phyloP scores from a whole-genome alignment of 2,113 vertebrate genomes.

The Pangasianodon gigas region DNA sequence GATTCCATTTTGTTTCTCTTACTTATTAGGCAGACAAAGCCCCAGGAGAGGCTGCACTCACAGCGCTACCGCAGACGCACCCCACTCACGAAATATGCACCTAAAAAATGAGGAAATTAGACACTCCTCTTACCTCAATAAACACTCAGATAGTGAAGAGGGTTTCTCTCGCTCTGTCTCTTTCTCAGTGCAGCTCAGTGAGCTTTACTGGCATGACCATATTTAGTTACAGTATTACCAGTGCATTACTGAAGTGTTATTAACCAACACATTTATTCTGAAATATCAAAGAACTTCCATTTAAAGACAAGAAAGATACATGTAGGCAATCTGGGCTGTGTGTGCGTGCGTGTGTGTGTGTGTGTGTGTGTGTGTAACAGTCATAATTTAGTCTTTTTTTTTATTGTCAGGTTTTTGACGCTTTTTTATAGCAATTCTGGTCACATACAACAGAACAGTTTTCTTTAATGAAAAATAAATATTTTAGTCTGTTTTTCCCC shows the following conservation, averaged over 20 bases:
- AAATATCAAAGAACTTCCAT: conserved; percentile 15
- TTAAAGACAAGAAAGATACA: not conserved
- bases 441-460: not conserved
- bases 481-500: not conserved
- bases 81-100: conserved; percentile 18
- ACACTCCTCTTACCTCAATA: conserved; percentile 13
- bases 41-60: conserved; percentile 43
- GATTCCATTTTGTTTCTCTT: conserved; percentile 51
- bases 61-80: conserved; percentile 24
- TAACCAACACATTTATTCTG: not conserved
- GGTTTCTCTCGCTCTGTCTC: not conserved
- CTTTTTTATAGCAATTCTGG: not conserved
- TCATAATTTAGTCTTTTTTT: conserved; percentile 4
- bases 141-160: conserved; percentile 18
- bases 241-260: conserved; percentile 5
- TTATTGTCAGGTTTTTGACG: not conserved
- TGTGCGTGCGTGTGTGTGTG: not conserved
- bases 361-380: not conserved
- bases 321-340: not conserved
- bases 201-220: conserved; percentile 8
- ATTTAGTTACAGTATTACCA: conserved; percentile 26
- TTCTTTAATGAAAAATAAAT: not conserved
- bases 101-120: conserved; percentile 12
- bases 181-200: not conserved
- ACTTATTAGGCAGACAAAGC: conserved; percentile 48